Conservation (phyloP, 2,888 invertebrate species). For the Fragum whitleyi region DNA sequence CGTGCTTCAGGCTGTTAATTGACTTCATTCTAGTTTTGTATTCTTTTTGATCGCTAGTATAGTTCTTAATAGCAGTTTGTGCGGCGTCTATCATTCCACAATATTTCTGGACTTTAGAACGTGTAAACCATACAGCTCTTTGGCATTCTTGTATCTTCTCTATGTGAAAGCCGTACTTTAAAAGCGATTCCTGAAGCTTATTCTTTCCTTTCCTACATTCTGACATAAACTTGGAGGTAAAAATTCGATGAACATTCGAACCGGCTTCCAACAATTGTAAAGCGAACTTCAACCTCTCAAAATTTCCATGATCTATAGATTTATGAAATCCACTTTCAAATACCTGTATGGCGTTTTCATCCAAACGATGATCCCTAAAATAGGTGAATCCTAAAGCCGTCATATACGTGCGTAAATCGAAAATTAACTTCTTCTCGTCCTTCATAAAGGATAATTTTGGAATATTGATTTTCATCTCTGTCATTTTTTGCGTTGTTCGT, state of each 20-base stretch:
- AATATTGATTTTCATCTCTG: no score
- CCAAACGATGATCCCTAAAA: no score
- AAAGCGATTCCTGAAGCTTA: not conserved
- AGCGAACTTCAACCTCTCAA: no score
- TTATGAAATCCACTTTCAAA: no score
- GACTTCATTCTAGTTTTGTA: not conserved
- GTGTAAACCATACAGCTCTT: not conserved
- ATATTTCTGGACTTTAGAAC: slow-evolving; percentile 4
- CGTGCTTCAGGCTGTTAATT: not conserved
- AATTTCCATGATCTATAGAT: no score
- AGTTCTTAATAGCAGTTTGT: not conserved
- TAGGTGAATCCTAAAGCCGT: no score
- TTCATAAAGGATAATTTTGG: no score
- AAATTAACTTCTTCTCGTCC: no score
- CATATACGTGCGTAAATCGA: no score
- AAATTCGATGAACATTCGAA: not conserved
- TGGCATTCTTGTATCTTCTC: not conserved
- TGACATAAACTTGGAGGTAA: not conserved
- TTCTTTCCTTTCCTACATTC: not conserved
- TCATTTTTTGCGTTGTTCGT: no score
- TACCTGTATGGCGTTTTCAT: no score
- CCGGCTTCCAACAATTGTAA: no score
- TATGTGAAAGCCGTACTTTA: not conserved
- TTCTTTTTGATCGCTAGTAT: not conserved
- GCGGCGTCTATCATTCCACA: slow-evolving; percentile 2